phyloP scores from a whole-genome alignment of 2,113 vertebrate genomes.

The Cricetomys ansorgei region DNA sequence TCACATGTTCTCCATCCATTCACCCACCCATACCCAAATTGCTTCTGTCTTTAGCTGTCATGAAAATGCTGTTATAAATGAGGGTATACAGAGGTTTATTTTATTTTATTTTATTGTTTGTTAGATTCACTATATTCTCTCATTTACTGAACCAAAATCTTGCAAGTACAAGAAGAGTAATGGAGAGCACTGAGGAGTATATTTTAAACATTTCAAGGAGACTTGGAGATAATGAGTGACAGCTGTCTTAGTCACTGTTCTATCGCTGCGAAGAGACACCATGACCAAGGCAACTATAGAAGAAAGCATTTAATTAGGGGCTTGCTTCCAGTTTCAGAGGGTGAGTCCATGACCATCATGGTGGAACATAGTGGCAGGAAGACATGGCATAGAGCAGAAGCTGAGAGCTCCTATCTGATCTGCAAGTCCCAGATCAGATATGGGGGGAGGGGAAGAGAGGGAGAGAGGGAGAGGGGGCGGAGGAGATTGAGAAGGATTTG shows the following conservation, averaged over 20 bases:
- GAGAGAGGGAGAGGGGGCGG: neutral
- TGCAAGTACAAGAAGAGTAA: neutral
- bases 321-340: neutral
- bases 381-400: neutral
- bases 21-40: neutral
- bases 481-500: neutral
- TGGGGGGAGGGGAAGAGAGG: neutral
- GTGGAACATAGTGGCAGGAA: neutral
- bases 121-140: constrained; percentile 38
- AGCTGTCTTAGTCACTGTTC: neutral
- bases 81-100: neutral
- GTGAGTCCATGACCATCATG: neutral
- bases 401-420: neutral
- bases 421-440: neutral
- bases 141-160: constrained; percentile 40
- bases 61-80: neutral
- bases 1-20: neutral
- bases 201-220: constrained; percentile 5
- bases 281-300: neutral
- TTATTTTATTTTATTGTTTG: too few relatives aligned
- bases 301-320: neutral
- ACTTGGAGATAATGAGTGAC: neutral
- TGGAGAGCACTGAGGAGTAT: neutral
- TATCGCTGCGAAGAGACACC: neutral
- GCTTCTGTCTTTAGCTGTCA: neutral